phyloP scores from a whole-genome alignment of 2,888 invertebrate genomes.

The Himalopsyche anomala region DNA sequence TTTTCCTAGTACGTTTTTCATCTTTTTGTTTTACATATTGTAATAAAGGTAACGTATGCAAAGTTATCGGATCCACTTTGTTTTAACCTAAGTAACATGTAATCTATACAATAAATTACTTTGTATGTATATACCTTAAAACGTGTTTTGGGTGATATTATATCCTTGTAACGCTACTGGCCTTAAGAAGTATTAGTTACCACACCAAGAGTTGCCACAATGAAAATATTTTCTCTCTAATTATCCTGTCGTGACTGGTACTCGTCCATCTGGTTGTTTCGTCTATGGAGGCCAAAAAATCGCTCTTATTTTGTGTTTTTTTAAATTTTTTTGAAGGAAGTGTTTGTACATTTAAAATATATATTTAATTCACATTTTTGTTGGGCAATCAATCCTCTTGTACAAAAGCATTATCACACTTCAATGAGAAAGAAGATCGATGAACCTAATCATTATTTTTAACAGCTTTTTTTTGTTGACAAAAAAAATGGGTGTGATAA shows the following conservation, averaged over 20 bases:
- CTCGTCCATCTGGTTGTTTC: slow-evolving; percentile 15
- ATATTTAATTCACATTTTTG: background rate
- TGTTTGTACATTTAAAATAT: background rate
- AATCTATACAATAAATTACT: too few relatives aligned
- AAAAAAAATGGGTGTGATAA: too few relatives aligned
- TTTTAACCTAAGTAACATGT: too few relatives aligned
- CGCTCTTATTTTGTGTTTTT: background rate
- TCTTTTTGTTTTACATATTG: too few relatives aligned
- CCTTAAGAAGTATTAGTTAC: slow-evolving; percentile 2
- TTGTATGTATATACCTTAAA: background rate
- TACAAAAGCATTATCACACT: too few relatives aligned
- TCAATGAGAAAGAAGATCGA: too few relatives aligned
- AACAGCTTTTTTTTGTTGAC: too few relatives aligned
- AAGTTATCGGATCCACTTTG: too few relatives aligned
- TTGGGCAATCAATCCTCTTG: background rate
- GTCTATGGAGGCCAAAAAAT: background rate
- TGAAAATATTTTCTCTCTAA: slow-evolving; percentile 9
- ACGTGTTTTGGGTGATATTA: slow-evolving; percentile 6
- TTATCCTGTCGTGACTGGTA: slow-evolving; percentile 24
- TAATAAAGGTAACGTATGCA: too few relatives aligned
- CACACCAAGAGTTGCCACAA: background rate
- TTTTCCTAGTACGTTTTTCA: too few relatives aligned
- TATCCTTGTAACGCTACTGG: slow-evolving; percentile 26
- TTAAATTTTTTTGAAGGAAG: background rate
- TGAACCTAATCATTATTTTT: too few relatives aligned